Percentiles rank a stretch among this genome's conserved stretches.
Evolutionary conservation across 1,140 invertebrate species (phyloP).

Genomic region (Stegodyphus dumicola): DNA sequence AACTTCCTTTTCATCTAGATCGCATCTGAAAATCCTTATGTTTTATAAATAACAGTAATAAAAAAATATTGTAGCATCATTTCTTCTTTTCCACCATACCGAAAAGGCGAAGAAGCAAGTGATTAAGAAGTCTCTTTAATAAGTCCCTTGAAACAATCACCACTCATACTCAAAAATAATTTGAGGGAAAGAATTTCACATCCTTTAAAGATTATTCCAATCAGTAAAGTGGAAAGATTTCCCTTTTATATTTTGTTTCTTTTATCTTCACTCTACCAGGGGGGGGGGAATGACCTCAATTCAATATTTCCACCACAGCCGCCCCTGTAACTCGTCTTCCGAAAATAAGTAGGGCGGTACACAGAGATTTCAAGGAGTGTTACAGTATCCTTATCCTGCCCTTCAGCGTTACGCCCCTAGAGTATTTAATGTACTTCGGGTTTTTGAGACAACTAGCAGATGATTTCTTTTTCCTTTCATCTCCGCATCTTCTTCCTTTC

Average conservation of each 20-base stretch:
- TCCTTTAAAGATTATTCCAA: conserved; percentile 53
- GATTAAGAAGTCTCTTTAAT: conserved; percentile 27
- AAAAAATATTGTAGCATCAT: no score
- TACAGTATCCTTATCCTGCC: conserved; percentile 7
- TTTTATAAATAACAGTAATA: no score
- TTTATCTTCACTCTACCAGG: conserved; percentile 8
- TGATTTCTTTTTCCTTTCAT: conserved; percentile 1
- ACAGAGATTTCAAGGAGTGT: conserved; percentile 20
- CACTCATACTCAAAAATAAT: conserved; percentile 6
- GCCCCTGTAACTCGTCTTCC: conserved; percentile 5
- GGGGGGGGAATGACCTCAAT: conserved; percentile 47
- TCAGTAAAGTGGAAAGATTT: conserved; percentile 43
- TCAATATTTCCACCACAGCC: conserved; percentile 34
- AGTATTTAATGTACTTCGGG: conserved; percentile 53
- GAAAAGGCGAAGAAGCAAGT: neutral
- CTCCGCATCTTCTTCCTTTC: no score
- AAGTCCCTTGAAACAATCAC: conserved; percentile 29
- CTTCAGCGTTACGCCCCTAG: neutral
- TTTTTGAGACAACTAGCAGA: neutral
- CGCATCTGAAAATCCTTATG: no score
- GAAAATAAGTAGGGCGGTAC: conserved; percentile 36
- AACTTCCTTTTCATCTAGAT: no score
- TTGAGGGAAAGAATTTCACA: conserved; percentile 34
- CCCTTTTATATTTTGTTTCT: neutral
- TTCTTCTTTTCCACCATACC: no score